Conservation (phyloP, 2,797 vertebrate species). For the Phylloscopus collybita region DNA sequence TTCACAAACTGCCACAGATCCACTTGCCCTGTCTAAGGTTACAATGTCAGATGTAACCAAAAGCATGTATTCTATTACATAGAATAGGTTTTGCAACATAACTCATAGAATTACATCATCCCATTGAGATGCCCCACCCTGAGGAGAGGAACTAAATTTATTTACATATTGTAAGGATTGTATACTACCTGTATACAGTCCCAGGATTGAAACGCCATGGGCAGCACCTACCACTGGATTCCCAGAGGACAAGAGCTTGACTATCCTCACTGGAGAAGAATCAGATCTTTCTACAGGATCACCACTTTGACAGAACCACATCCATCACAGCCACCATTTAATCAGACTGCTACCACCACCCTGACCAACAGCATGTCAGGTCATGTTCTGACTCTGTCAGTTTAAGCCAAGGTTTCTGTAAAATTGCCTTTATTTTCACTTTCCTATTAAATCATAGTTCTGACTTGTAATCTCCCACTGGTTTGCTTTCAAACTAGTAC, state of each 20-base stretch:
- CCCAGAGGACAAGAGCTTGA: background rate
- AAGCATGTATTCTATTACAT: background rate
- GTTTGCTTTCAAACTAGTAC: background rate
- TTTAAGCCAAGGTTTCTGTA: background rate
- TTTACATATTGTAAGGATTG: too few species aligned
- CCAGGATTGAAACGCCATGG: background rate
- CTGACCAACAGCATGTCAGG: background rate
- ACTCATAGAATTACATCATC: background rate
- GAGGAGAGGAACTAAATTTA: too few species aligned
- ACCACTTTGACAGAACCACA: background rate
- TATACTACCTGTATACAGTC: background rate
- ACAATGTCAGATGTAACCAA: background rate
- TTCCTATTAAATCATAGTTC: background rate
- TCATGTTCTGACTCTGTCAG: background rate
- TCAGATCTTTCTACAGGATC: background rate
- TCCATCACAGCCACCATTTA: background rate
- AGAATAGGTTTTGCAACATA: background rate
- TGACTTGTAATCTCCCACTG: background rate
- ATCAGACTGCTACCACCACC: background rate
- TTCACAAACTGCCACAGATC: background rate
- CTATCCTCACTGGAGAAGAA: background rate
- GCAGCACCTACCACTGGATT: background rate
- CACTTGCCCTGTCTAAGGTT: too few species aligned
- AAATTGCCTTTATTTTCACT: background rate
- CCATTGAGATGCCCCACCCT: rapidly evolving